Evolutionary conservation across 2,888 invertebrate genomes (phyloP).

Genomic region (Dioctria linearis): DNA sequence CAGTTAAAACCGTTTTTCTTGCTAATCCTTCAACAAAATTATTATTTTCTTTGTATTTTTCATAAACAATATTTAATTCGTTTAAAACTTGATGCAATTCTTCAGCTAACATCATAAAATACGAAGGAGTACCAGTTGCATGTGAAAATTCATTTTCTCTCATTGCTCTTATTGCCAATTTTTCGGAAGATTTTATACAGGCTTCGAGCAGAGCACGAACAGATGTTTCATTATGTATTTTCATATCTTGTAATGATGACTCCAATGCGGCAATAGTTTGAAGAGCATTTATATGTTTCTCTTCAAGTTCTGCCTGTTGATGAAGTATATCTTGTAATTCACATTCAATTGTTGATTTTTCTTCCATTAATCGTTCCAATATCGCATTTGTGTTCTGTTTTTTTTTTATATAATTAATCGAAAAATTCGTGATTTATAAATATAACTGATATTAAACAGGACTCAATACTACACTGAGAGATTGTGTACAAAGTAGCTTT

Average conservation of each 20-base stretch:
- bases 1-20: conserved; percentile 61
- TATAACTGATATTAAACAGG: no score
- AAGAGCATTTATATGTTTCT: conserved; percentile 67
- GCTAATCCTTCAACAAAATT: conserved; percentile 63
- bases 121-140: conserved; percentile 61
- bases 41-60: conserved; percentile 66
- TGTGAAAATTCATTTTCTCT: conserved; percentile 62
- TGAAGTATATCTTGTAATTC: conserved; percentile 78
- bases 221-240: conserved; percentile 66
- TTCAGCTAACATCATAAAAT: conserved; percentile 63
- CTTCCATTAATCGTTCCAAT: conserved; percentile 74
- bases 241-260: conserved; percentile 62
- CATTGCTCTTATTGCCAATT: conserved; percentile 61
- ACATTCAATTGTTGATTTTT: conserved; percentile 73
- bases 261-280: conserved; percentile 63
- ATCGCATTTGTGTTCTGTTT: conserved; percentile 76
- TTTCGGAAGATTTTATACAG: conserved; percentile 62
- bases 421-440: no score
- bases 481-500: no score
- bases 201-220: conserved; percentile 62
- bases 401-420: neutral
- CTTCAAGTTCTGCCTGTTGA: conserved; percentile 79
- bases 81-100: conserved; percentile 61
- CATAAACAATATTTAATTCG: conserved; percentile 61
- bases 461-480: no score